A percentile compares a stretch with the other conserved stretches of the same genome.
Conservation (phyloP, 2,888 invertebrate species). For the Endomychus coccineus region DNA sequence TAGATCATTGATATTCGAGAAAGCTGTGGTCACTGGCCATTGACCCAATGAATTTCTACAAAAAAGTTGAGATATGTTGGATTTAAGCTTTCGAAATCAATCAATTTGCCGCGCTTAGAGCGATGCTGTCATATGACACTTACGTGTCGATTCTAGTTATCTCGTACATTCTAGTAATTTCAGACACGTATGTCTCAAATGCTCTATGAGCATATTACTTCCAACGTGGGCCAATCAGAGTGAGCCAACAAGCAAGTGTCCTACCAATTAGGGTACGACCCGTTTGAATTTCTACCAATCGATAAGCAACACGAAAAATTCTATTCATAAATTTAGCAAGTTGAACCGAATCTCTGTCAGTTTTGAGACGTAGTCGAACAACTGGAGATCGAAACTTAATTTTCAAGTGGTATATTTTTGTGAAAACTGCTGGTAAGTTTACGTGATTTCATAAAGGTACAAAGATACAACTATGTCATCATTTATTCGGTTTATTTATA, state of each 20-base stretch:
- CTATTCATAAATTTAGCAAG: constrained; percentile 13
- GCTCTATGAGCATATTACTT: constrained; percentile 1
- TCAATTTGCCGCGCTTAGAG: too few relatives aligned
- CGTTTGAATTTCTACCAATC: constrained; percentile 49
- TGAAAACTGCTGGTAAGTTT: too few relatives aligned
- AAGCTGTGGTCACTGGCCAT: too few relatives aligned
- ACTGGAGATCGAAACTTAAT: constrained; percentile 6
- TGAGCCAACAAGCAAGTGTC: constrained; percentile 50
- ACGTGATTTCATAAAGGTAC: too few relatives aligned
- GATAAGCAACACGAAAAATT: constrained; percentile 47
- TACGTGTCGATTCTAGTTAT: constrained; percentile 7
- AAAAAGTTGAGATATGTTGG: too few relatives aligned
- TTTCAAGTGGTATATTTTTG: too few relatives aligned
- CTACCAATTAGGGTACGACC: constrained; percentile 44
- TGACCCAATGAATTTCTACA: too few relatives aligned
- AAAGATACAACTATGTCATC: too few relatives aligned
- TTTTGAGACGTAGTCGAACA: constrained; percentile 1
- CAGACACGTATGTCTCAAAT: constrained; percentile 16
- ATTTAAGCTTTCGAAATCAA: too few relatives aligned
- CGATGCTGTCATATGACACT: constrained; percentile 13
- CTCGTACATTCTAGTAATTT: constrained; percentile 11
- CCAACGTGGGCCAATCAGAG: constrained; percentile 62
- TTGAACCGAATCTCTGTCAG: constrained; percentile 10
- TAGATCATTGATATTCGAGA: too few relatives aligned
- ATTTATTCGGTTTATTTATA: too few relatives aligned